A percentile compares a stretch with the other conserved stretches of the same genome.
phyloP scores from a whole-genome alignment of 30 jellyfish, hydroid and myxozoan genomes.

The Turritopsis rubra region DNA sequence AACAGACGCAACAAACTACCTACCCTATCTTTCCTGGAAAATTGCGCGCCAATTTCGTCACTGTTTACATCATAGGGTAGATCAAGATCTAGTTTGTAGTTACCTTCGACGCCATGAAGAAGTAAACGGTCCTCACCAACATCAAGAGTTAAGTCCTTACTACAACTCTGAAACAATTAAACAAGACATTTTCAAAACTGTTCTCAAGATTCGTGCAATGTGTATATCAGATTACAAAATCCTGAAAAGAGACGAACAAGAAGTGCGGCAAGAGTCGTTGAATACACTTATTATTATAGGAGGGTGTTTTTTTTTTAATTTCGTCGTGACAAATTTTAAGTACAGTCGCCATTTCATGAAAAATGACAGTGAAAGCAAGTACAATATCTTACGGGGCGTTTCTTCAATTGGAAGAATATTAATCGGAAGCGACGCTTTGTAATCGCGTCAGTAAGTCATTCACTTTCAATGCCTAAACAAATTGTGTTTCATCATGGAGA shows the following conservation, averaged over 20 bases:
- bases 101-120: conserved; percentile 30
- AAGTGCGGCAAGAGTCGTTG: too few species aligned
- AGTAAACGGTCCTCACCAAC: conserved; percentile 69
- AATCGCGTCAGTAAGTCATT: background rate
- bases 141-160: conserved; percentile 38
- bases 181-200: background rate
- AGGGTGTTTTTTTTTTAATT: too few species aligned
- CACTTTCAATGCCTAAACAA: background rate
- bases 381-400: too few species aligned
- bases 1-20: background rate
- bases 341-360: too few species aligned
- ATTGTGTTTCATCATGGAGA: background rate
- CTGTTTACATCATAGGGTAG: conserved; percentile 39
- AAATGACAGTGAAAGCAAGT: too few species aligned
- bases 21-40: conserved; percentile 46
- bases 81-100: conserved; percentile 48
- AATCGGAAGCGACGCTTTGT: too few species aligned
- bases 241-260: background rate
- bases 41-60: conserved; percentile 79
- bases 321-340: too few species aligned
- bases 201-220: background rate
- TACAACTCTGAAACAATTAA: conserved; percentile 32
- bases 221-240: background rate
- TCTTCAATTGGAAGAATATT: too few species aligned
- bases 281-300: too few species aligned